These are phyloP conservation scores for Mustela nigripes DNA, from an alignment of 2,113 vertebrate genomes.

Conservation along the genomic window DNA sequence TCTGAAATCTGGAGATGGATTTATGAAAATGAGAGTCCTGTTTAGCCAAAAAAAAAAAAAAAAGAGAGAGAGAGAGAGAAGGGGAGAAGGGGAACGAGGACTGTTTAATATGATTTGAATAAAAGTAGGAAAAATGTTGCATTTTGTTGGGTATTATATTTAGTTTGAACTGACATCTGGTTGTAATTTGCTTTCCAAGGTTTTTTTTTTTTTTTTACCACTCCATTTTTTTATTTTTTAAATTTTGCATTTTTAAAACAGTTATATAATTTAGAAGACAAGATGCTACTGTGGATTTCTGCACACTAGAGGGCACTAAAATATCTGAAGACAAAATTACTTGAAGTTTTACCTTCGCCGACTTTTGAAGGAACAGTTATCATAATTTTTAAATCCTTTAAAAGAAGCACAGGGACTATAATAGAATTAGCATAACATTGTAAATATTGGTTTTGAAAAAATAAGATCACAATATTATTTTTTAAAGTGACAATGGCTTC, in stretches of 20 bases:
- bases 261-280: background rate
- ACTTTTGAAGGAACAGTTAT: background rate
- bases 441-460: constrained; percentile 22
- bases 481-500: background rate
- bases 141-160: constrained; percentile 54
- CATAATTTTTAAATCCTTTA: constrained; percentile 38
- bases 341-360: background rate
- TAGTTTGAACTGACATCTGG: constrained; percentile 58
- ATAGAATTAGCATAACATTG: background rate
- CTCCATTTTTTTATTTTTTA: constrained; percentile 28
- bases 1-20: background rate
- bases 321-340: constrained; percentile 55
- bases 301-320: constrained; percentile 86
- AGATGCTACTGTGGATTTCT: constrained; percentile 43
- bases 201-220: constrained; percentile 3
- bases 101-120: constrained; percentile 8
- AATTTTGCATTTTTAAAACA: background rate
- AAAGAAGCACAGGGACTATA: background rate
- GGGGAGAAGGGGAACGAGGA: background rate
- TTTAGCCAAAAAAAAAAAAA: background rate
- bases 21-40: background rate
- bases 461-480: background rate
- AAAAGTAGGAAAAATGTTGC: background rate
- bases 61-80: background rate
- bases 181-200: constrained; percentile 63